Conservation (phyloP, 1,140 invertebrate species). For the Metopolophium dirhodum region DNA sequence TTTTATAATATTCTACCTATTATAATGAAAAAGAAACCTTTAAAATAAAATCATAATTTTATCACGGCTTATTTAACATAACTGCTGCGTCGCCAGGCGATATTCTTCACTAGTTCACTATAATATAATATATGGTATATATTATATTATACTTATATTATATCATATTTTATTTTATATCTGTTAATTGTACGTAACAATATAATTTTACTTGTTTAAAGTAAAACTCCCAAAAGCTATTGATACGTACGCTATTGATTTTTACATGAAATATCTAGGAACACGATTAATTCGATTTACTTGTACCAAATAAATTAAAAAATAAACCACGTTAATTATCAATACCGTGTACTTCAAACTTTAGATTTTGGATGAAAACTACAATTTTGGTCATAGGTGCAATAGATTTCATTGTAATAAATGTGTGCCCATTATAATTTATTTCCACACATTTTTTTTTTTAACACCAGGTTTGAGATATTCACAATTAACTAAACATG, state of each 20-base stretch:
- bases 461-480: background rate
- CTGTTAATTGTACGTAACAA: background rate
- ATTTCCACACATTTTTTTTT: background rate
- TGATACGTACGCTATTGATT: background rate
- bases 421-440: background rate
- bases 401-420: background rate
- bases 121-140: too few species aligned
- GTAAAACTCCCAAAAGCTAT: background rate
- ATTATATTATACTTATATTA: background rate
- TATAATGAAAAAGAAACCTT: background rate
- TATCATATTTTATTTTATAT: background rate
- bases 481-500: too few species aligned
- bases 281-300: background rate
- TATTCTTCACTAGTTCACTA: background rate
- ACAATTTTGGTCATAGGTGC: too few species aligned
- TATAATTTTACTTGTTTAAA: background rate
- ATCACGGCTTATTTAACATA: background rate
- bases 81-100: background rate
- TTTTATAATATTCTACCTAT: background rate
- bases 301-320: background rate
- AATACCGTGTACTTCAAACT: background rate
- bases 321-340: background rate
- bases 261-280: background rate
- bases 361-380: background rate
- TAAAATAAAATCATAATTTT: background rate